A percentile compares a stretch with the other conserved stretches of the same genome.
Conservation (phyloP, 2,888 invertebrate genomes). For the Epinotia demarniana region DNA sequence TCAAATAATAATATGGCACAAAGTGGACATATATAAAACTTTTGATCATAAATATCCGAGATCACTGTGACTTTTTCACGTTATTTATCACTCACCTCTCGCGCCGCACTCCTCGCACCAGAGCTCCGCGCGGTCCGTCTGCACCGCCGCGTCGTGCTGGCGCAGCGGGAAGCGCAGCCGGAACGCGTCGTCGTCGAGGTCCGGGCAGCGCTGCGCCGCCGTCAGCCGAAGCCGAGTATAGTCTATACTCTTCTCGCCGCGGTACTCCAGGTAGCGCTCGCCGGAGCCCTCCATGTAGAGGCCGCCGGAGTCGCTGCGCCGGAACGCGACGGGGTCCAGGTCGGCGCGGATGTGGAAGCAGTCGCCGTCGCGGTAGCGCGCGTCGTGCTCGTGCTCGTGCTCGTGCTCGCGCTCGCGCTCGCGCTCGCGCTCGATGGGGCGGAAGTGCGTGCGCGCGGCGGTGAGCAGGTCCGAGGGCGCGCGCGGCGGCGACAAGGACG, state of each 20-base stretch:
- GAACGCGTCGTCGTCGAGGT: constrained; percentile 76
- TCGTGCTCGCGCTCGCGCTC: constrained; percentile 63
- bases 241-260: constrained; percentile 70
- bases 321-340: constrained; percentile 87
- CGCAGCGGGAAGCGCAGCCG: constrained; percentile 87
- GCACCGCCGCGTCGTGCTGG: constrained; percentile 68
- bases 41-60: no score
- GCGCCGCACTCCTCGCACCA: constrained; percentile 71
- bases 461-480: constrained; percentile 89
- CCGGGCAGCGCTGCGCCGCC: constrained; percentile 69
- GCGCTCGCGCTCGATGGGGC: constrained; percentile 88
- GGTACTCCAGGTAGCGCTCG: constrained; percentile 83
- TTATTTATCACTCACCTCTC: no score
- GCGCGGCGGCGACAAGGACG: constrained; percentile 86
- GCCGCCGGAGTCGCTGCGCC: constrained; percentile 87
- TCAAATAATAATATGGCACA: no score
- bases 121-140: constrained; percentile 65
- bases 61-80: no score
- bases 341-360: constrained; percentile 88
- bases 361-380: constrained; percentile 87
- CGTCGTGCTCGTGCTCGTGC: constrained; percentile 51
- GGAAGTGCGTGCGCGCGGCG: constrained; percentile 92
- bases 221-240: constrained; percentile 72
- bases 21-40: no score
- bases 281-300: constrained; percentile 82